Conservation (phyloP, 92 coral and sea anemone species). For the Plumapathes pennacea region DNA sequence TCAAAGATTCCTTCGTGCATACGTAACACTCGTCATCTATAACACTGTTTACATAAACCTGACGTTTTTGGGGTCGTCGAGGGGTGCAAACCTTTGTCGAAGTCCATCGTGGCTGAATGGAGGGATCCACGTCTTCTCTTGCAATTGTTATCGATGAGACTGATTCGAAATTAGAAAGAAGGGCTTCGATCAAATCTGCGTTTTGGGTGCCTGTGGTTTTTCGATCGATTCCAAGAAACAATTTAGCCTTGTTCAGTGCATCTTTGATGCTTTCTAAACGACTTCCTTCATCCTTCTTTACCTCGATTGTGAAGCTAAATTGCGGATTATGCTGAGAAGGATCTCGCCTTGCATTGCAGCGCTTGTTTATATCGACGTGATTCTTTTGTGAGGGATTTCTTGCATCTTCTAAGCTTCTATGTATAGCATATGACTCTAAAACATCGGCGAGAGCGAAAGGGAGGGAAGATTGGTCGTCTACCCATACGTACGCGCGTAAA, state of each 20-base stretch:
- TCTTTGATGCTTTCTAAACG: neutral
- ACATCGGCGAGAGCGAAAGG: too few species aligned
- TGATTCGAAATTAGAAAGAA: neutral
- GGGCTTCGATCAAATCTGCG: conserved; percentile 11
- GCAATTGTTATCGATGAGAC: neutral
- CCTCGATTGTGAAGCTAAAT: conserved; percentile 7
- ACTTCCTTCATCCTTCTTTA: conserved; percentile 1
- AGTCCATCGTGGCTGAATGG: neutral
- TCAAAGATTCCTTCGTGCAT: conserved; percentile 10
- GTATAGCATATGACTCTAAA: too few species aligned
- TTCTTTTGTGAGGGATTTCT: too few species aligned
- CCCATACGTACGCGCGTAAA: too few species aligned
- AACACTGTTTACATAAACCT: conserved; percentile 6
- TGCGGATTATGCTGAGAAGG: neutral
- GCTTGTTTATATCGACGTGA: too few species aligned
- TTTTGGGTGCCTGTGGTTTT: conserved; percentile 2
- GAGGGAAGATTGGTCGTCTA: too few species aligned
- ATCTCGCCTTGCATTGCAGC: too few species aligned
- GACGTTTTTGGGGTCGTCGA: conserved; percentile 9
- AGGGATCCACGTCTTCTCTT: neutral
- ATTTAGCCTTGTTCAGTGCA: conserved; percentile 8
- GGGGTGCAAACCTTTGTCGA: neutral
- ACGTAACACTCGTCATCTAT: conserved; percentile 13
- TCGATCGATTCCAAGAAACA: conserved; percentile 8
- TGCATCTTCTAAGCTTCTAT: too few species aligned